Base-by-base conservation (phyloP, 2,797 vertebrate species). In the Mus minutoides region DNA sequence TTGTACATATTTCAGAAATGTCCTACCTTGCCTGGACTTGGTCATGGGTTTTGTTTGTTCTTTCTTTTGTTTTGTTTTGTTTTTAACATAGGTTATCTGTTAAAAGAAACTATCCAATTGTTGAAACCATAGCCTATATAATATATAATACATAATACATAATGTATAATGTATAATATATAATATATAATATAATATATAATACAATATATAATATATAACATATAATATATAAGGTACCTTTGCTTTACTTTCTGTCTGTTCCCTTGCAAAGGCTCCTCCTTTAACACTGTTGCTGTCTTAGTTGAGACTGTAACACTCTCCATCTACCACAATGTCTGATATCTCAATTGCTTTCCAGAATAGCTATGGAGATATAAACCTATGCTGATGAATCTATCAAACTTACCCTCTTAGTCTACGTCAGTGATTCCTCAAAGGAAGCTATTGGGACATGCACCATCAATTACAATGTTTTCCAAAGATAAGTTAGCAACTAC, bases 401-500 rank as follows among this genome's bases (percentile, higher is more conserved):
- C 54, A 4, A 60, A 56, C 9, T 29, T 9, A 17, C 1, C 2
- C 34, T 67, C 69, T 87, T 69, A 21, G 7, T n/a, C 60, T 21
- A 2, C 9, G 10, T 85, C 17, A 17, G 8, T 79, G 16, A 40
- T 5, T 90, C 34, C 6, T 88, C 46, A 88, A 9, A 90, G 1
- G 2, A 13, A 49, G 37, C 16, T 62, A 2, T 3, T 21, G 58
- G 26, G 3, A 2, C 58, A 29, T 7, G 0, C 34, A 21, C 1
- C 43, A 13, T 75, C 6, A 29, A 62, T 29, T 10, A 26, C 2
- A 8, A 19, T n/a, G 22, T 87, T 89, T 56, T 73, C 31, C 16
- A 17, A 64, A 73, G 2, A 69, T 54, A n/a, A 24, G 31, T n/a
- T 58, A 2, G 14, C 62, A 26, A 60, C 29, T 6, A 26, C 0